Conservation (phyloP, 1,140 invertebrate species). For the Asbolus verrucosus region DNA sequence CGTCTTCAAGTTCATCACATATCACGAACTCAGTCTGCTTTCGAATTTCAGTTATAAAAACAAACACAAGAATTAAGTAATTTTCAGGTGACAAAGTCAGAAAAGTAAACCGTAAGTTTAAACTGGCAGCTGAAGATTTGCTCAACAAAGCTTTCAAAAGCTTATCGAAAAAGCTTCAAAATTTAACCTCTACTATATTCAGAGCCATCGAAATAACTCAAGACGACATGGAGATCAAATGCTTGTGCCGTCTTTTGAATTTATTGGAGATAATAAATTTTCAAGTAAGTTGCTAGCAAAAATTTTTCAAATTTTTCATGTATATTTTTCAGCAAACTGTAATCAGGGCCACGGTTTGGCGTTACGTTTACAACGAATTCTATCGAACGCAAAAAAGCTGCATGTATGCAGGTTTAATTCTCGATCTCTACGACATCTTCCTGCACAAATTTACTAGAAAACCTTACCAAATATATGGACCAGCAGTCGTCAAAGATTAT, state of each 20-base stretch:
- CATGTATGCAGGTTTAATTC: slow-evolving; percentile 58
- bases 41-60: not conserved
- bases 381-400: slow-evolving; percentile 51
- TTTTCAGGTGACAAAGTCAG: slow-evolving; percentile 54
- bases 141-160: slow-evolving; percentile 54
- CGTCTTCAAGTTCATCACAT: slow-evolving; percentile 55
- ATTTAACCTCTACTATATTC: slow-evolving; percentile 46
- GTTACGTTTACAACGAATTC: slow-evolving; percentile 57
- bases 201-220: slow-evolving; percentile 51
- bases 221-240: slow-evolving; percentile 59
- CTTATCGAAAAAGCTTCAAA: slow-evolving; percentile 50
- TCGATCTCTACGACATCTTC: slow-evolving; percentile 54
- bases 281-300: no score
- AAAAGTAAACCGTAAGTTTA: slow-evolving; percentile 58
- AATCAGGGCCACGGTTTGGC: slow-evolving; percentile 57
- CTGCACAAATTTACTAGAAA: slow-evolving; percentile 54
- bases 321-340: slow-evolving; percentile 52
- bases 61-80: not conserved
- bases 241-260: slow-evolving; percentile 55
- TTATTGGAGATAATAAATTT: slow-evolving; percentile 58
- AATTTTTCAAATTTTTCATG: no score
- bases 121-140: slow-evolving; percentile 54
- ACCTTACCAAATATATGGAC: slow-evolving; percentile 54
- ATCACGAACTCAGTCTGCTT: slow-evolving; percentile 55
- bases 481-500: slow-evolving; percentile 56